Evolutionary conservation across 2,888 invertebrate genomes (phyloP).

Genomic region (Tillus elongatus): DNA sequence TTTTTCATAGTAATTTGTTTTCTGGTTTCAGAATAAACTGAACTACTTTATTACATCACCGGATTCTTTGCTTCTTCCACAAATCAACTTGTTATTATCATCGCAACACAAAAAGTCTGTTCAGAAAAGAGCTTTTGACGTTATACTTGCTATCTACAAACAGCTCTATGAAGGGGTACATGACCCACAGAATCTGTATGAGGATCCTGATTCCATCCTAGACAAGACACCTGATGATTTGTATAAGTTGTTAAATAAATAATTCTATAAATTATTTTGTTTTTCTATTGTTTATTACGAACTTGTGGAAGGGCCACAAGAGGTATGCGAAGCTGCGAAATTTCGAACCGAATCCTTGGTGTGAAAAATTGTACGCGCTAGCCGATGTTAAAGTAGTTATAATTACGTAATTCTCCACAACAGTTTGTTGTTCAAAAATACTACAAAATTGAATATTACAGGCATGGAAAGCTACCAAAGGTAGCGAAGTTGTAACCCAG

Average conservation of each 20-base stretch:
- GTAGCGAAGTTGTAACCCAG: too few species aligned
- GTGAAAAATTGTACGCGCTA: too few species aligned
- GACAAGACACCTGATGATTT: constrained; percentile 70
- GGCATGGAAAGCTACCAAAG: too few species aligned
- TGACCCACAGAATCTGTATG: constrained; percentile 69
- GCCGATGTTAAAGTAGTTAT: too few species aligned
- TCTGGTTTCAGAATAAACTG: constrained; percentile 63
- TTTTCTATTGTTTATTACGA: too few species aligned
- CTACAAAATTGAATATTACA: too few species aligned
- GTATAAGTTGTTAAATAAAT: constrained; percentile 41
- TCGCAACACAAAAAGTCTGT: constrained; percentile 64
- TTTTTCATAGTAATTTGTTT: constrained; percentile 13
- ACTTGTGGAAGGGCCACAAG: too few species aligned
- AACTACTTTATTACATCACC: constrained; percentile 79
- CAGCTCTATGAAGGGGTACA: constrained; percentile 75
- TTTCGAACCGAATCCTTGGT: too few species aligned
- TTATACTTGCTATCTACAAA: constrained; percentile 79
- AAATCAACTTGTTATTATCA: constrained; percentile 76
- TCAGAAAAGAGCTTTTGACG: constrained; percentile 73
- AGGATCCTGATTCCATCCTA: constrained; percentile 62
- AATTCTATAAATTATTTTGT: too few species aligned
- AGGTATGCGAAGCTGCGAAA: too few species aligned
- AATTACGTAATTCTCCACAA: too few species aligned
- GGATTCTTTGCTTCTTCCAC: constrained; percentile 73
- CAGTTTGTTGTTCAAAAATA: too few species aligned